phyloP scores from a whole-genome alignment of 2,113 vertebrate species.

The Spheniscus mendiculus region DNA sequence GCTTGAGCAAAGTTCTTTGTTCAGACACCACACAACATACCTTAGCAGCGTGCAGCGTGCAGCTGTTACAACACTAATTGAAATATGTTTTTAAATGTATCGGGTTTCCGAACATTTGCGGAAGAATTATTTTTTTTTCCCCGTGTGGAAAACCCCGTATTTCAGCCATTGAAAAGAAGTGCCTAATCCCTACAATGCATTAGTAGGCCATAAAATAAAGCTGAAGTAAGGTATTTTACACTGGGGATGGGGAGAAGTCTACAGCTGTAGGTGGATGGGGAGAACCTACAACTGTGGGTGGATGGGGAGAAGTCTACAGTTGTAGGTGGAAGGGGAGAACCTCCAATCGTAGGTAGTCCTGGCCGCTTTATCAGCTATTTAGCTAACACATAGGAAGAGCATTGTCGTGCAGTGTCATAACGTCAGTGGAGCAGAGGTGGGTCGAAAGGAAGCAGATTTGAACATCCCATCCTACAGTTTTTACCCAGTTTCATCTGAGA shows the following conservation, averaged over 20 bases:
- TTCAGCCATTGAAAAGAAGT: neutral
- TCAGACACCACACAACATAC: conserved; percentile 45
- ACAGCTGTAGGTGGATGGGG: neutral
- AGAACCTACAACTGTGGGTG: neutral
- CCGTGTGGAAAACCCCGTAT: neutral
- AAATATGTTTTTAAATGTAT: conserved; percentile 65
- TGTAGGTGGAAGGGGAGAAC: neutral
- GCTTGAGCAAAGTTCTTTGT: conserved; percentile 61
- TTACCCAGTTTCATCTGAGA: neutral
- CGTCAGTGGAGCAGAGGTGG: neutral
- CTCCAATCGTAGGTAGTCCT: neutral
- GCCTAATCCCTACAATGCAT: neutral
- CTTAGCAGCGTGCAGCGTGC: neutral
- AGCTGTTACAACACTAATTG: conserved; percentile 67
- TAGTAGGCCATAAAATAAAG: conserved; percentile 12
- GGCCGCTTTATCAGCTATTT: neutral
- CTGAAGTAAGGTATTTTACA: neutral
- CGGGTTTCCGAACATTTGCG: neutral
- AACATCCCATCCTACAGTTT: neutral
- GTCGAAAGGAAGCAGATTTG: neutral
- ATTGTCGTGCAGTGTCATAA: too few relatives aligned
- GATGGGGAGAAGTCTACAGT: neutral
- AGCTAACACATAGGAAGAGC: neutral
- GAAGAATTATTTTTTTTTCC: neutral
- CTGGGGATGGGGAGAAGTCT: neutral